These are phyloP conservation scores for Steromphala cineraria DNA, from an alignment of 2,888 invertebrate genomes.

Conservation along the genomic window DNA sequence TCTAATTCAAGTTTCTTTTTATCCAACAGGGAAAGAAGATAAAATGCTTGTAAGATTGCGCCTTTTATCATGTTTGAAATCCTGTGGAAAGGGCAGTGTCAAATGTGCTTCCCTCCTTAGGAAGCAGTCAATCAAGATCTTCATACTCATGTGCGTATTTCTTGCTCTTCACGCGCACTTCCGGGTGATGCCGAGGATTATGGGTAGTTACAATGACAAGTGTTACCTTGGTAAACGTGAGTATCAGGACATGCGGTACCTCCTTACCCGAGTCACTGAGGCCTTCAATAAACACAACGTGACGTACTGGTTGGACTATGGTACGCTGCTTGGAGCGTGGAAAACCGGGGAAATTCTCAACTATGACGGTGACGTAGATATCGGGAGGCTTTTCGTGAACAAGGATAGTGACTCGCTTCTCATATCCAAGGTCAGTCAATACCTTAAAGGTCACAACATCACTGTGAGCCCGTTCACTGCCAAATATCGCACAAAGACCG, in stretches of 20 bases:
- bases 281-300: conserved; percentile 23
- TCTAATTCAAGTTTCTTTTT: too few relatives aligned
- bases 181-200: conserved; percentile 1
- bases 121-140: background rate
- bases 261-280: background rate
- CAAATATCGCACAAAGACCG: background rate
- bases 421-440: background rate
- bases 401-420: background rate
- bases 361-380: conserved; percentile 25
- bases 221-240: conserved; percentile 6
- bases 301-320: conserved; percentile 30
- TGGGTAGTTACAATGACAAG: conserved; percentile 24
- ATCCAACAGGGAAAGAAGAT: too few relatives aligned
- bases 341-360: conserved; percentile 19
- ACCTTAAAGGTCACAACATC: background rate
- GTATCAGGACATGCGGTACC: background rate
- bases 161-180: background rate
- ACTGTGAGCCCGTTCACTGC: background rate
- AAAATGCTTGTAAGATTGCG: too few relatives aligned
- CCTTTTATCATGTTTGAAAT: too few relatives aligned
- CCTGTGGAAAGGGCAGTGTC: background rate
- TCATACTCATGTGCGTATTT: background rate
- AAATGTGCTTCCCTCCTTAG: too few relatives aligned
- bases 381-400: conserved; percentile 1
- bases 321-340: conserved; percentile 22